Conservation (phyloP, 1,140 invertebrate genomes). For the Pseudomyrmex dendroicus region DNA sequence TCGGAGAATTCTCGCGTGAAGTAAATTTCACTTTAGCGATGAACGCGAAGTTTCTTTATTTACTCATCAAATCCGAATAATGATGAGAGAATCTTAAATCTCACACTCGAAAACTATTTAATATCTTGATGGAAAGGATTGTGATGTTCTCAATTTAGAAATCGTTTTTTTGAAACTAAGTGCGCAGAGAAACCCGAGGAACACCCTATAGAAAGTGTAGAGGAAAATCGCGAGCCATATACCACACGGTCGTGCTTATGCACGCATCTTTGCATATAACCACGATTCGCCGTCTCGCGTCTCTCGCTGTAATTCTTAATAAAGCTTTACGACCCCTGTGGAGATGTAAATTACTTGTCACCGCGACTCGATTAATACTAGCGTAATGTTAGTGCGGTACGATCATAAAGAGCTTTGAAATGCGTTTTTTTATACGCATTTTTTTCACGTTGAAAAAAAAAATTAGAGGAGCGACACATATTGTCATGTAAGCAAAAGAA, state of each 20-base stretch:
- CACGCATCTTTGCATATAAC: conserved; percentile 22
- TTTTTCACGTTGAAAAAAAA: neutral
- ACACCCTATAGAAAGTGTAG: conserved; percentile 18
- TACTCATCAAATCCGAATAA: neutral
- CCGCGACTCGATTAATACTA: conserved; percentile 70
- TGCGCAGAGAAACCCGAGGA: neutral
- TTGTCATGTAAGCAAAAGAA: neutral
- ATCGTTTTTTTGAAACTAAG: neutral
- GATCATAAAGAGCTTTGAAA: conserved; percentile 58
- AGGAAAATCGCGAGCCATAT: conserved; percentile 15
- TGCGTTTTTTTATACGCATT: conserved; percentile 24
- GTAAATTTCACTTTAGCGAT: neutral
- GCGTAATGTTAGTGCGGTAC: conserved; percentile 53
- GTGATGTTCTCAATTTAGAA: no score
- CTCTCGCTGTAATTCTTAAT: conserved; percentile 68
- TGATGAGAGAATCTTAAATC: no score
- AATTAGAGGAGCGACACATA: neutral
- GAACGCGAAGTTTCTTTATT: neutral
- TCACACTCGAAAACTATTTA: neutral
- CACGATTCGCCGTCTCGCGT: conserved; percentile 30
- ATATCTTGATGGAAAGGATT: neutral
- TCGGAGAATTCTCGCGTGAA: neutral
- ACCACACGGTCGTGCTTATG: neutral
- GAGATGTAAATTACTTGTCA: conserved; percentile 73
- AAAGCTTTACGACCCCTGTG: conserved; percentile 67